These are phyloP conservation scores for Paramuricea clavata DNA, from an alignment of 92 coral and sea anemone genomes.

Conservation along the genomic window DNA sequence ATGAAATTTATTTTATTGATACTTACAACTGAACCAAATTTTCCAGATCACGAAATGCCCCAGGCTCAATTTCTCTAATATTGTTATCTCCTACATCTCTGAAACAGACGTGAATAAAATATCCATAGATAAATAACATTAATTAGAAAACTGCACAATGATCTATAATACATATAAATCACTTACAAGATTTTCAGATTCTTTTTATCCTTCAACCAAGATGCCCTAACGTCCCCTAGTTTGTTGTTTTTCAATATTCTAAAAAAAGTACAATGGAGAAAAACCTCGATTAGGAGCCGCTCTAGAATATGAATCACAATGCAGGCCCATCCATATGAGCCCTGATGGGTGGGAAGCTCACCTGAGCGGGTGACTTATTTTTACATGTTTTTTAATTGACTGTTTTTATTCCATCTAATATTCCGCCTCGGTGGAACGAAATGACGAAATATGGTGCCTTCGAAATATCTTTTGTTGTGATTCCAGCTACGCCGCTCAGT, in stretches of 20 bases:
- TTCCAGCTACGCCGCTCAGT: too few relatives aligned
- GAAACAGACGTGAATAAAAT: neutral
- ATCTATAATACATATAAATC: too few relatives aligned
- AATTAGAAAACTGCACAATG: neutral
- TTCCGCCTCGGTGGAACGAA: too few relatives aligned
- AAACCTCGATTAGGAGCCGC: neutral
- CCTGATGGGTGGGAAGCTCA: too few relatives aligned
- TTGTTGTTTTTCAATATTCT: conserved; percentile 13
- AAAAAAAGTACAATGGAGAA: neutral
- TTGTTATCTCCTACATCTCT: conserved; percentile 21
- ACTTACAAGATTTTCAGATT: conserved; percentile 7
- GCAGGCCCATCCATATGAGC: too few relatives aligned
- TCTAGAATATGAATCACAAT: neutral
- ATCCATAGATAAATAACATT: too few relatives aligned
- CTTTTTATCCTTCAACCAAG: neutral
- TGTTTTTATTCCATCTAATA: too few relatives aligned
- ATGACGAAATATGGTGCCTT: too few relatives aligned
- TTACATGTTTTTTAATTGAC: too few relatives aligned
- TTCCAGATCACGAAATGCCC: conserved; percentile 21
- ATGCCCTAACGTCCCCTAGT: neutral
- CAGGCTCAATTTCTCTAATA: conserved; percentile 5
- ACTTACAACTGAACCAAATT: conserved; percentile 54
- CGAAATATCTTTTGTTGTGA: too few relatives aligned
- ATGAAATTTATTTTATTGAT: neutral
- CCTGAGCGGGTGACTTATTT: too few relatives aligned